A percentile compares a stretch with the other conserved stretches of the same genome.
Conservation (phyloP, 37 sponge, comb jelly and placozoan genomes). For the Agelas oroides region DNA sequence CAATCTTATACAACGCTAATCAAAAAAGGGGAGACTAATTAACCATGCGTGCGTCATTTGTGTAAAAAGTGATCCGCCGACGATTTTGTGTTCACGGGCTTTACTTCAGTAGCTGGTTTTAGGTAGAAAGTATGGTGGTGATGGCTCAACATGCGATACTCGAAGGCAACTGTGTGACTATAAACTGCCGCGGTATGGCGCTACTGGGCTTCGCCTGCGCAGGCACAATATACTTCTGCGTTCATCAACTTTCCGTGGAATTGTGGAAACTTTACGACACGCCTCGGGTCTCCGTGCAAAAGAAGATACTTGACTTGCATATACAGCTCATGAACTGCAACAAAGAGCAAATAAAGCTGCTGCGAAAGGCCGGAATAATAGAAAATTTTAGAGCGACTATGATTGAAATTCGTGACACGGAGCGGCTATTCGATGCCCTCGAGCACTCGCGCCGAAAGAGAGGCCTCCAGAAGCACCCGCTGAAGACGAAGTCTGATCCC, state of each 20-base stretch:
- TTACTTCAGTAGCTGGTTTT: too few relatives aligned
- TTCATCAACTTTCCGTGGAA: slow-evolving; percentile 42
- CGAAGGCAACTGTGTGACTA: background rate
- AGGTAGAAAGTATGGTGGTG: too few relatives aligned
- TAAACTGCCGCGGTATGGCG: slow-evolving; percentile 28
- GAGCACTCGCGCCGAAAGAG: slow-evolving; percentile 18
- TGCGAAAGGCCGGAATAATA: slow-evolving; percentile 28
- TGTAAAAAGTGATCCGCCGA: too few relatives aligned
- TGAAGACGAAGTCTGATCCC: background rate
- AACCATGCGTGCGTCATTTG: too few relatives aligned
- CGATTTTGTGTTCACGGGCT: too few relatives aligned
- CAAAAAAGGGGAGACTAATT: too few relatives aligned
- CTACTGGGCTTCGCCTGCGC: slow-evolving; percentile 11
- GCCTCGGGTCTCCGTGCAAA: slow-evolving; percentile 46
- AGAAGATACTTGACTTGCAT: slow-evolving; percentile 32
- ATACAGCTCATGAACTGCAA: slow-evolving; percentile 2
- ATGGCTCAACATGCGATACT: too few relatives aligned
- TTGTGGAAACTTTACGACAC: slow-evolving; percentile 46
- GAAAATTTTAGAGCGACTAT: slow-evolving; percentile 37
- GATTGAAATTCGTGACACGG: slow-evolving; percentile 25
- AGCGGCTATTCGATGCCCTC: slow-evolving; percentile 40
- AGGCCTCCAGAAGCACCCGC: slow-evolving; percentile 26
- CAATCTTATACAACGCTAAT: too few relatives aligned
- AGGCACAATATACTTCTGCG: slow-evolving; percentile 3
- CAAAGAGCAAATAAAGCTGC: slow-evolving; percentile 10